Evolutionary conservation across 2,888 invertebrate genomes (phyloP).

Genomic region (Cataglyphis altisquamis): DNA sequence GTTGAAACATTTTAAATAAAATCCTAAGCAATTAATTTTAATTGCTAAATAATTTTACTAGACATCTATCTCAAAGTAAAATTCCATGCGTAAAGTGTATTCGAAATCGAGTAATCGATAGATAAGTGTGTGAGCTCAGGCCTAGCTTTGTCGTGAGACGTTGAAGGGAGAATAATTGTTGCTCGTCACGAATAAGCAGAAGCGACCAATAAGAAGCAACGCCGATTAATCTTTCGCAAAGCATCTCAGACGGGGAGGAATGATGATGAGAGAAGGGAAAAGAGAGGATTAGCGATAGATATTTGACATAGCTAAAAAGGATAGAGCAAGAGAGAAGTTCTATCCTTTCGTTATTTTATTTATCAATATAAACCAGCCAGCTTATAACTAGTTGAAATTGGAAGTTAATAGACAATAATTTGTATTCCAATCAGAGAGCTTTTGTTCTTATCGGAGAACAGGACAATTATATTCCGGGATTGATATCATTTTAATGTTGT

Average conservation of each 20-base stretch:
- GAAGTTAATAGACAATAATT: constrained; percentile 10
- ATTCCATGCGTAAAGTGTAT: constrained; percentile 25
- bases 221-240: constrained; percentile 63
- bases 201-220: constrained; percentile 53
- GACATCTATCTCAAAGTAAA: not conserved
- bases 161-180: constrained; percentile 68
- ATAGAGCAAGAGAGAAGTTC: constrained; percentile 1
- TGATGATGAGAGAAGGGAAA: constrained; percentile 4
- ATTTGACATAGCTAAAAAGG: constrained; percentile 28
- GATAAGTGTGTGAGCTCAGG: constrained; percentile 55
- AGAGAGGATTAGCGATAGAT: not conserved
- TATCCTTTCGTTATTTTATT: constrained; percentile 18
- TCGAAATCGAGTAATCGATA: constrained; percentile 65
- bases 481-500: not conserved
- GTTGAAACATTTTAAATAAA: not conserved
- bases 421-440: not conserved
- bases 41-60: not conserved
- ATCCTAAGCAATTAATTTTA: not conserved
- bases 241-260: constrained; percentile 39
- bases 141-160: constrained; percentile 61
- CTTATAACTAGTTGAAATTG: not conserved
- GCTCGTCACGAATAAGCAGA: constrained; percentile 64
- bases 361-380: not conserved
- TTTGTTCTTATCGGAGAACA: not conserved
- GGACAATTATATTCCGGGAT: not conserved